A percentile compares a stretch with the other conserved stretches of the same genome.
Evolutionary conservation across 2,113 vertebrate genomes (phyloP).

Genomic region (Chionodraco myersi): DNA sequence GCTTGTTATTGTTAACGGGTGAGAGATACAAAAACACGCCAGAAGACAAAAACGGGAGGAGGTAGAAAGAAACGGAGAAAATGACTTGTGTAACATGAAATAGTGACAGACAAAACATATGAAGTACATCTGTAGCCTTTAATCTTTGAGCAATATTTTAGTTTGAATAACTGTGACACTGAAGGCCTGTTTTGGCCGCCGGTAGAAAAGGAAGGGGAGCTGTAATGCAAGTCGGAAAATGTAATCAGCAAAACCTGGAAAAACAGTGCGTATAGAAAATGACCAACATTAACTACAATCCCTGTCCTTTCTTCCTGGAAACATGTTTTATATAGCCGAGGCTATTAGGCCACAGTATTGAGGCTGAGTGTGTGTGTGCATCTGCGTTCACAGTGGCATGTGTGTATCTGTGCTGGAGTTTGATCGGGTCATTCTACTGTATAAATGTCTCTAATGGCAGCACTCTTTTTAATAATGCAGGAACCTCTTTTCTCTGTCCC

Average conservation of each 20-base stretch:
- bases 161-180: slow-evolving; percentile 56
- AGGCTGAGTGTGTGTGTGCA: slow-evolving; percentile 18
- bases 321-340: neutral
- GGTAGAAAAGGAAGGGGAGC: slow-evolving; percentile 35
- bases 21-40: slow-evolving; percentile 69
- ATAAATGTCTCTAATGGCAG: slow-evolving; percentile 76
- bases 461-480: slow-evolving; percentile 78
- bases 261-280: slow-evolving; percentile 1
- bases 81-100: slow-evolving; percentile 54
- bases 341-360: slow-evolving; percentile 12
- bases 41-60: slow-evolving; percentile 21
- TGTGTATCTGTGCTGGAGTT: slow-evolving; percentile 37
- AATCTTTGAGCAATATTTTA: slow-evolving; percentile 53
- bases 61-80: slow-evolving; percentile 33
- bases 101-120: slow-evolving; percentile 47
- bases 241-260: slow-evolving; percentile 38
- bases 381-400: neutral
- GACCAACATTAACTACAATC: slow-evolving; percentile 18
- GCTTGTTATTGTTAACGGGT: slow-evolving; percentile 68
- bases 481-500: slow-evolving; percentile 48
- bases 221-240: slow-evolving; percentile 27
- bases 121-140: slow-evolving; percentile 52
- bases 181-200: slow-evolving; percentile 40
- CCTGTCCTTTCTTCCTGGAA: slow-evolving; percentile 25
- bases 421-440: slow-evolving; percentile 67